Evolutionary conservation across 2,797 vertebrate genomes (phyloP).

Genomic region (Graptemys geographica): DNA sequence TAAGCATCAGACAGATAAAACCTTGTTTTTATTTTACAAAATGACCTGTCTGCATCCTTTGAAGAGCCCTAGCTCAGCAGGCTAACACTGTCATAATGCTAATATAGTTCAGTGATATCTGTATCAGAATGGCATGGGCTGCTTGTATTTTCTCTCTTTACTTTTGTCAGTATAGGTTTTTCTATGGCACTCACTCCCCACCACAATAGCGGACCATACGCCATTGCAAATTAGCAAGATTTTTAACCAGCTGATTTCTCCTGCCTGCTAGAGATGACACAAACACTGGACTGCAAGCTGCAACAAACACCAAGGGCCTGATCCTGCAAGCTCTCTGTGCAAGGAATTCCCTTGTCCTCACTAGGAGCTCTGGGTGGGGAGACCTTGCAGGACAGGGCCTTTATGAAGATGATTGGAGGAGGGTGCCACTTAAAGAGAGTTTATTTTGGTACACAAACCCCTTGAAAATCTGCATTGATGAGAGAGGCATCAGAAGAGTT

Average conservation of each 20-base stretch:
- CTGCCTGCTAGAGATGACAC: background rate
- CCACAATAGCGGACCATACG: background rate
- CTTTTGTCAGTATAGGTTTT: slow-evolving; percentile 27
- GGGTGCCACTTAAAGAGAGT: background rate
- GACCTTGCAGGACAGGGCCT: background rate
- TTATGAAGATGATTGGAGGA: background rate
- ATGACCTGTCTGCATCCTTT: background rate
- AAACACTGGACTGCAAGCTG: slow-evolving; percentile 39
- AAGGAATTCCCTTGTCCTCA: background rate
- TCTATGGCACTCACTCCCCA: background rate
- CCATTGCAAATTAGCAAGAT: slow-evolving; percentile 7
- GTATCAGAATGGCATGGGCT: background rate
- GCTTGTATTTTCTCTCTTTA: slow-evolving; percentile 1
- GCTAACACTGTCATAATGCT: background rate
- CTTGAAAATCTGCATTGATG: rapidly evolving
- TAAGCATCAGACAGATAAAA: slow-evolving; percentile 7
- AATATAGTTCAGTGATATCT: background rate
- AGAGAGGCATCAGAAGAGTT: background rate
- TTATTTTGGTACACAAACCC: background rate
- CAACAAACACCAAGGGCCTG: background rate
- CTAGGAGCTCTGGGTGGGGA: background rate
- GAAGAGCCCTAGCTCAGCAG: background rate
- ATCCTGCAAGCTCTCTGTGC: background rate
- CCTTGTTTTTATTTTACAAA: background rate
- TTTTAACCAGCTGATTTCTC: slow-evolving; percentile 39